Evolutionary conservation across 2,113 vertebrate species (phyloP).

Genomic region (Azemiops feae): DNA sequence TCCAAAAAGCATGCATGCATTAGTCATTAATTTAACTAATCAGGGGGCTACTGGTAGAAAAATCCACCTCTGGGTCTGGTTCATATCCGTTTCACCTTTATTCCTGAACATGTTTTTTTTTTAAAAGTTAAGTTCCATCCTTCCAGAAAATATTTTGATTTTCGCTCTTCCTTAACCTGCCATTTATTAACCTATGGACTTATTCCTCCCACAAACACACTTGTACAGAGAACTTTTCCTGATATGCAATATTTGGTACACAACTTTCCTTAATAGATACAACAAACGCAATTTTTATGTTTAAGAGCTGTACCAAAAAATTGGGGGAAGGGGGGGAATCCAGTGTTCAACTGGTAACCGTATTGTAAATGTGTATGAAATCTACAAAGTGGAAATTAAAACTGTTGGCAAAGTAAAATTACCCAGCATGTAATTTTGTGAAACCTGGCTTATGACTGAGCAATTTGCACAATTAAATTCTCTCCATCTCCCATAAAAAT

Average conservation of each 20-base stretch:
- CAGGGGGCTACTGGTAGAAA: neutral
- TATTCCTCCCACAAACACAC: neutral
- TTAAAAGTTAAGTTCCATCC: neutral
- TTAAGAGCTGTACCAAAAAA: neutral
- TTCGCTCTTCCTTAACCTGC: neutral
- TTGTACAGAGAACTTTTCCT: neutral
- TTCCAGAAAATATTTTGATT: neutral
- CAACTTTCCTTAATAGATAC: neutral
- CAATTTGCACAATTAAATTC: neutral
- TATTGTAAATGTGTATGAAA: neutral
- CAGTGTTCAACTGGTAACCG: neutral
- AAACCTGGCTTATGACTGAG: neutral
- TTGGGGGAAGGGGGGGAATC: rapidly evolving
- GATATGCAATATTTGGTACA: neutral
- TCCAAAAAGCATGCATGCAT: neutral
- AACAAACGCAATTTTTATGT: neutral
- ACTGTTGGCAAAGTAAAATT: neutral
- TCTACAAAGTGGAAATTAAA: neutral
- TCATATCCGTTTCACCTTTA: neutral
- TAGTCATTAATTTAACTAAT: neutral
- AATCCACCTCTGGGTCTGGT: neutral
- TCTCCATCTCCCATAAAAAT: neutral
- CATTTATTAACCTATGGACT: neutral
- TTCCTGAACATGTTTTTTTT: neutral
- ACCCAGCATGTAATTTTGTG: neutral